A percentile compares a stretch with the other conserved stretches of the same genome.
Evolutionary conservation across 1,140 invertebrate species (phyloP).

Genomic region (Drosophila suzukii): DNA sequence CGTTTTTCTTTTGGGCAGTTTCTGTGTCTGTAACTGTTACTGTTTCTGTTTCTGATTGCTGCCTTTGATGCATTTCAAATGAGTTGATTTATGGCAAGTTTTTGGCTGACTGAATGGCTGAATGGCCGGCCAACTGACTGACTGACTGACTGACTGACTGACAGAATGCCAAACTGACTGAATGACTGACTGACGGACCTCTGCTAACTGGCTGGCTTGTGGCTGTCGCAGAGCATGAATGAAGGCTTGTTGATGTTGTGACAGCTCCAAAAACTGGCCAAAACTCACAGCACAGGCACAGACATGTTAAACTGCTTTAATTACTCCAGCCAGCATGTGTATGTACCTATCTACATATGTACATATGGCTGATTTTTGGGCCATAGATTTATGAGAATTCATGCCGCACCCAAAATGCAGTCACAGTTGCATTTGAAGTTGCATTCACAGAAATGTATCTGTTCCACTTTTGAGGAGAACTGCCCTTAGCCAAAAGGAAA

Average conservation of each 20-base stretch:
- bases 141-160: conserved; percentile 31
- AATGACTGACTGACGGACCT: conserved; percentile 29
- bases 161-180: conserved; percentile 26
- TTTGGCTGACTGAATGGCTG: conserved; percentile 67
- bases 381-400: conserved; percentile 79
- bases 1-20: conserved; percentile 57
- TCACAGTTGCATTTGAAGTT: conserved; percentile 11
- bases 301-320: conserved; percentile 82
- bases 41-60: conserved; percentile 79
- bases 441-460: conserved; percentile 24
- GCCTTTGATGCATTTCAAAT: conserved; percentile 82
- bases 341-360: conserved; percentile 56
- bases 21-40: conserved; percentile 45
- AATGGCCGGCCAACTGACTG: conserved; percentile 44
- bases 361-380: conserved; percentile 45
- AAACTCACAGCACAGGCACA: conserved; percentile 6
- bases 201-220: conserved; percentile 58
- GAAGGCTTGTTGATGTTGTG: conserved; percentile 82
- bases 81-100: conserved; percentile 80
- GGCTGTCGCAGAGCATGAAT: conserved; percentile 75
- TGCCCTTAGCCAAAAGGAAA: conserved; percentile 79
- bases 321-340: conserved; percentile 65
- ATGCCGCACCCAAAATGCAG: conserved; percentile 61
- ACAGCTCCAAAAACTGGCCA: conserved; percentile 77
- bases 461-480: conserved; percentile 26